Conservation (phyloP, 2,888 invertebrate genomes). For the Cybosia mesomella region DNA sequence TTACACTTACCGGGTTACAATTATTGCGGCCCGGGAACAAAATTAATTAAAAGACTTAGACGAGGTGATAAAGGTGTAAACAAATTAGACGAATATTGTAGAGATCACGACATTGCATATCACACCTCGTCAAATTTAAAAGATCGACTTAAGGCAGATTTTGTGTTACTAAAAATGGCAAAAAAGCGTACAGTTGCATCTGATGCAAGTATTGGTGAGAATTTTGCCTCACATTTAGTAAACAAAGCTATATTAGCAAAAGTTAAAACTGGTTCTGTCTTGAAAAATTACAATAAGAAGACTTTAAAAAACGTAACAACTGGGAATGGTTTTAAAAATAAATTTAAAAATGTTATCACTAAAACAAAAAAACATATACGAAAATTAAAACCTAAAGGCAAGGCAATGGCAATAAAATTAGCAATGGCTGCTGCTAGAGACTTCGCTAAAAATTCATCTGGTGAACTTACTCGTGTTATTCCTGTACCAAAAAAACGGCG, state of each 20-base stretch:
- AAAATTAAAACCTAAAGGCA: conserved; percentile 25
- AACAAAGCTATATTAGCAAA: conserved; percentile 23
- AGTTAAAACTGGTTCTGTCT: conserved; percentile 21
- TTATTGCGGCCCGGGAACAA: conserved; percentile 51
- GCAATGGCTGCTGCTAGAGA: conserved; percentile 35
- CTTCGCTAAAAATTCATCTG: conserved; percentile 39
- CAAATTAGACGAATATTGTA: conserved; percentile 38
- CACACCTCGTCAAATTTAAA: conserved; percentile 28
- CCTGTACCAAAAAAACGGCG: too few species aligned
- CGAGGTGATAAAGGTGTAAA: conserved; percentile 60
- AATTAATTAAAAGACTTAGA: conserved; percentile 50
- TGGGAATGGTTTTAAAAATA: conserved; percentile 19
- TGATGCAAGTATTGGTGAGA: conserved; percentile 23
- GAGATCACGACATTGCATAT: conserved; percentile 23
- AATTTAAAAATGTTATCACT: conserved; percentile 27
- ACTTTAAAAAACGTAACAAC: neutral
- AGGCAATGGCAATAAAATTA: conserved; percentile 25
- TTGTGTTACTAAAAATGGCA: conserved; percentile 55
- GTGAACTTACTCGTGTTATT: too few species aligned
- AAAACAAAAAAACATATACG: conserved; percentile 25
- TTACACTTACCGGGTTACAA: conserved; percentile 52
- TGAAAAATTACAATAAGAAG: conserved; percentile 10
- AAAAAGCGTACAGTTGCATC: conserved; percentile 35
- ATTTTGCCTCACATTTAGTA: neutral
- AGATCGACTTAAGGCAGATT: conserved; percentile 61